Conservation (phyloP, 2,888 invertebrate species). For the Mechanitis messenoides region DNA sequence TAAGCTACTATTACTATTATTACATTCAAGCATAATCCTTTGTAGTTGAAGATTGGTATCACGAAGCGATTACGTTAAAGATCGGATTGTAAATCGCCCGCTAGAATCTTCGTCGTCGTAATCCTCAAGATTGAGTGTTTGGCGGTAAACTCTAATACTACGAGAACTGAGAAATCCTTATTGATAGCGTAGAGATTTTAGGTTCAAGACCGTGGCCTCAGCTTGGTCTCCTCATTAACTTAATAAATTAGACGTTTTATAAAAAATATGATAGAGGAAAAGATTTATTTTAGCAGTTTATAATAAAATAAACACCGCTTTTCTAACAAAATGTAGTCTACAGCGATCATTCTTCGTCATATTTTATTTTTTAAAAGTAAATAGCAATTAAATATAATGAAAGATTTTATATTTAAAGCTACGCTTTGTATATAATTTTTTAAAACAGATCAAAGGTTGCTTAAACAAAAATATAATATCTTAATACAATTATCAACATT, state of each 20-base stretch:
- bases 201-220: constrained; percentile 27
- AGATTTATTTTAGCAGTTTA: constrained; percentile 10
- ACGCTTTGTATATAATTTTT: too few species aligned
- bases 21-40: constrained; percentile 16
- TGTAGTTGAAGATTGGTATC: constrained; percentile 43
- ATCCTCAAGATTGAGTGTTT: constrained; percentile 62
- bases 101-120: constrained; percentile 42
- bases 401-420: too few species aligned
- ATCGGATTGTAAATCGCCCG: constrained; percentile 59
- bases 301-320: too few species aligned
- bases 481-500: neutral
- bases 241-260: constrained; percentile 24
- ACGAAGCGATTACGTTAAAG: constrained; percentile 57
- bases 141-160: constrained; percentile 40
- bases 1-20: too few species aligned
- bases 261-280: constrained; percentile 5
- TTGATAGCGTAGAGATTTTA: constrained; percentile 34
- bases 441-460: too few species aligned
- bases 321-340: too few species aligned
- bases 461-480: neutral
- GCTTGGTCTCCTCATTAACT: constrained; percentile 21
- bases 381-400: too few species aligned
- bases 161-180: constrained; percentile 34
- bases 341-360: too few species aligned
- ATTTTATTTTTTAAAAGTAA: too few species aligned